Base-by-base conservation (phyloP, 1,140 invertebrate genomes). In the Drosophila nigromelanica region DNA sequence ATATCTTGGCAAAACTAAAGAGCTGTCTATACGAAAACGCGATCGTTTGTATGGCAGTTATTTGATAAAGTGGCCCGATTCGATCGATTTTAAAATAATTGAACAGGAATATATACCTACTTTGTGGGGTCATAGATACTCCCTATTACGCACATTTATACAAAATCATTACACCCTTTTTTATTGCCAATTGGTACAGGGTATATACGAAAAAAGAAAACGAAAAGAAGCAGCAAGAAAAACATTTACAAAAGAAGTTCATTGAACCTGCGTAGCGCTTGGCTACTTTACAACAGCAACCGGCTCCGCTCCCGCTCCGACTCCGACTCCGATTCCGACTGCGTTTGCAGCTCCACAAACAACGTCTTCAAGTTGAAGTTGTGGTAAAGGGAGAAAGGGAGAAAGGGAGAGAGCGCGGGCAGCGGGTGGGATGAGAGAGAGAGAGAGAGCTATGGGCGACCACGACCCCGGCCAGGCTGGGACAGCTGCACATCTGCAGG, bases 181-280 rank as follows among this genome's bases (percentile, higher is more conserved):
- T 45, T 11, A 33, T 8, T 51, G 27, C 11, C 5, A 14, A 14
- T 33, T 5, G 24, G 5, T 15, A 33, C 27, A 33, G 52, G 24
- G 52, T 55, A 55, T 37, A 55, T 40, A 52, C 12, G 33, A 54
- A 56, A 35, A 12, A 72, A 51, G 40, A 42, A 47, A 63, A 69
- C 24, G 76, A 67, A 68, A 55, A 63, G 43, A 47, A 60, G 55
- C 62, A 76, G 76, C 71, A 80, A 80, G 75, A 59, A 86, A 82
- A 87, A 86, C 82, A 78, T 87, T 87, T 82, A 86, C 83, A 82
- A 86, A 89, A 86, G 76, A 78, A 82, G 82, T 79, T 87, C 82
- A 76, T 52, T 89, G 82, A 86, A 86, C 82, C 73, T 69, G 75
- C 78, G 62, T 71, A 78, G 78, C 62, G 62, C 55, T 64, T 76